A percentile compares a stretch with the other conserved stretches of the same genome.
These are phyloP conservation scores for Microcebus jonahi DNA, from an alignment of 2,113 vertebrate genomes.

Conservation along the genomic window DNA sequence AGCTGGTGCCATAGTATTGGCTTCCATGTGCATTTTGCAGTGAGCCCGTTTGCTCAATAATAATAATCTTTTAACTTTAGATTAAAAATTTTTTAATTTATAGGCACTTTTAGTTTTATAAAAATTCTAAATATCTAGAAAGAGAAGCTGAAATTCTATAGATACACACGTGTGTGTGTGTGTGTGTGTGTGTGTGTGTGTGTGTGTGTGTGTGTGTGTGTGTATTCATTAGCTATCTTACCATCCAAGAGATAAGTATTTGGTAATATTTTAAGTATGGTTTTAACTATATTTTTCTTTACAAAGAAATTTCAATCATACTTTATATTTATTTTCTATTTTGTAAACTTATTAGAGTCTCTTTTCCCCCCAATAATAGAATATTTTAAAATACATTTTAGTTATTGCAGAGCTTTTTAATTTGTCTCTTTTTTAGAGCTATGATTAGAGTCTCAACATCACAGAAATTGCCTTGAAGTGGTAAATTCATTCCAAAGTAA, in stretches of 20 bases:
- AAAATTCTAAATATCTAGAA: neutral
- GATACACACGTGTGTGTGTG: neutral
- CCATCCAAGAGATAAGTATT: neutral
- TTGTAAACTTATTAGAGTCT: neutral
- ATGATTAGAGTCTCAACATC: neutral
- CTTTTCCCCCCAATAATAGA: neutral
- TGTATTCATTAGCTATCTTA: neutral
- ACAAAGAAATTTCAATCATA: neutral
- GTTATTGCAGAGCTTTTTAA: neutral
- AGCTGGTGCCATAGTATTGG: no score
- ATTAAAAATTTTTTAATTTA: neutral
- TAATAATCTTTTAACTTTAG: neutral
- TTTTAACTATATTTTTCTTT: constrained; percentile 7
- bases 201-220: neutral
- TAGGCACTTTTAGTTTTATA: neutral
- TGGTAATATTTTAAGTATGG: neutral
- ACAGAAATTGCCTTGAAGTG: neutral
- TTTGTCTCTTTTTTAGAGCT: neutral
- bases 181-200: no score
- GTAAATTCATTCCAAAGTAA: neutral
- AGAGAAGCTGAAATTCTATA: neutral
- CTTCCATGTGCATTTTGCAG: no score
- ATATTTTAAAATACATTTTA: neutral
- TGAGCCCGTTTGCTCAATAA: no score
- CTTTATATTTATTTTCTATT: neutral